Evolutionary conservation across 2,888 invertebrate genomes (phyloP).

Genomic region (Dascillus cervinus): DNA sequence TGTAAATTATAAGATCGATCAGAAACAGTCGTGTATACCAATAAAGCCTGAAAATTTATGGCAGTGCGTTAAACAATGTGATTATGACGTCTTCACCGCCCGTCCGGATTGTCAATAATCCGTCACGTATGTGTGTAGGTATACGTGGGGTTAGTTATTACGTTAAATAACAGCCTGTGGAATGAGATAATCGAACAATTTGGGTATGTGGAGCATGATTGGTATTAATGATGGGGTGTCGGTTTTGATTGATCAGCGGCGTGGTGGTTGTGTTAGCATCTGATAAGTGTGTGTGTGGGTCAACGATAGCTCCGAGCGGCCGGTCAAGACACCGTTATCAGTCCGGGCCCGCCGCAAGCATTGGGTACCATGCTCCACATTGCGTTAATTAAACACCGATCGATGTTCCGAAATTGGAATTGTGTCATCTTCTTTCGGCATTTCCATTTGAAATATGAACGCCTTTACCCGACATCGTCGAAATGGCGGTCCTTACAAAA

Average conservation of each 20-base stretch:
- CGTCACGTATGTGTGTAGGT: no score
- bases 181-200: conserved; percentile 8
- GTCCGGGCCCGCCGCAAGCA: conserved; percentile 36
- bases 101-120: no score
- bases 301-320: conserved; percentile 29
- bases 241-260: conserved; percentile 20
- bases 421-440: conserved; percentile 14
- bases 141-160: conserved; percentile 1
- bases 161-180: conserved; percentile 8
- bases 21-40: no score
- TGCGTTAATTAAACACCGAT: conserved; percentile 33
- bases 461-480: no score
- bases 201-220: conserved; percentile 14
- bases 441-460: conserved; percentile 8
- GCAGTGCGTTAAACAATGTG: no score
- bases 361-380: conserved; percentile 31
- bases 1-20: no score
- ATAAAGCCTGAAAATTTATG: no score
- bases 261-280: conserved; percentile 15
- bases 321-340: conserved; percentile 41
- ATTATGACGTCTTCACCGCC: no score
- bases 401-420: conserved; percentile 21
- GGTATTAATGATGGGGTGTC: conserved; percentile 19
- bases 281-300: conserved; percentile 35
- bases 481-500: no score